Base-by-base conservation (phyloP, 1,140 invertebrate genomes). In the Lordiphosa clarofinis region DNA sequence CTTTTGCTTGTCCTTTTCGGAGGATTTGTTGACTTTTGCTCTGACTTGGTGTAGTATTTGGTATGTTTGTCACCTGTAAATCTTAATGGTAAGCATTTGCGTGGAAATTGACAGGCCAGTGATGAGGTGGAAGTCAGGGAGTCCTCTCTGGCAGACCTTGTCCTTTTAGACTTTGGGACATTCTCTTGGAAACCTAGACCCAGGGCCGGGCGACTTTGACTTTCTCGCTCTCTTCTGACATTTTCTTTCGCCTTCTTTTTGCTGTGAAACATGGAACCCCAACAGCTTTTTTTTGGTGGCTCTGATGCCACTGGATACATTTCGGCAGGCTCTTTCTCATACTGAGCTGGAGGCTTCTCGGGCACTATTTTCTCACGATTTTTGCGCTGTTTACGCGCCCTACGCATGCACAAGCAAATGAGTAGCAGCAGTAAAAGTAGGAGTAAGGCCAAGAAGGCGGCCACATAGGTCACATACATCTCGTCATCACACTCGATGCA, bases 71-170 rank as follows among this genome's bases (percentile, higher is more conserved):
- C 47, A 7, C 38, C 15, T 10, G 1, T 0, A 4, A 44, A 4
- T 33, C 37, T 54, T 0, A 72, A 5, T 1, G 76, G 76, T 40
- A 84, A 15, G 8, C 69, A 72, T 24, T 76, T 82, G 4, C 56
- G 55, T 0, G 43, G 49, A 2, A 82, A 56, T n/a, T 84, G 72
- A 10, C 55, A 82, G 28, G 43, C 59, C 5, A 82, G 12, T 21
- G 76, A 82, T 1, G 76, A 82, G 12, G 63, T 62, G 4, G 76
- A 76, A 8, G 63, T 65, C 9, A 49, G 10, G 0, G 68, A 49
- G 3, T 62, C 52, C 24, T 13, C 31, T 12, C 21, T 7, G 1
- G 24, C 8, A 7, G 38, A 40, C 9, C 38, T 40, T 15, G 38
- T 1, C 10, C 3, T 36, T 8, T 11, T 31, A n/a, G n/a, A n/a